Conservation (phyloP, 2,888 invertebrate genomes). For the Orchestes rusci region DNA sequence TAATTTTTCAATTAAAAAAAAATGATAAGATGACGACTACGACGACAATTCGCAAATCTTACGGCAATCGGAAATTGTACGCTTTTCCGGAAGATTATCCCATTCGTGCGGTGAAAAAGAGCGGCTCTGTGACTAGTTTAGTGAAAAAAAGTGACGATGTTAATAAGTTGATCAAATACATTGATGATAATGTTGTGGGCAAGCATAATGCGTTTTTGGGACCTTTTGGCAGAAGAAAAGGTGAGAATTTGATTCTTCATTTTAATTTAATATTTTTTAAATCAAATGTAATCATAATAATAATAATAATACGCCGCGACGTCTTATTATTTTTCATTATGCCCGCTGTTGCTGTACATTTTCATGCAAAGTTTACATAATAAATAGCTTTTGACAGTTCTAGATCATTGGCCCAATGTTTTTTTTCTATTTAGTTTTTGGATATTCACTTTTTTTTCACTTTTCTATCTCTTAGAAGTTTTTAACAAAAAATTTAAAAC, state of each 20-base stretch:
- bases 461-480: too few species aligned
- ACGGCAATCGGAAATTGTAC: slow-evolving; percentile 42
- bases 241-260: too few species aligned
- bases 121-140: slow-evolving; percentile 36
- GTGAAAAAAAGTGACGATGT: slow-evolving; percentile 54
- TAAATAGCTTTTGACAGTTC: too few species aligned
- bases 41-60: slow-evolving; percentile 43
- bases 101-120: slow-evolving; percentile 39
- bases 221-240: slow-evolving; percentile 76
- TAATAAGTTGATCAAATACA: slow-evolving; percentile 65
- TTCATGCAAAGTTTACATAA: too few species aligned
- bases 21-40: slow-evolving; percentile 41
- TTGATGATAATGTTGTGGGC: slow-evolving; percentile 75
- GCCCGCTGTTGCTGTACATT: too few species aligned
- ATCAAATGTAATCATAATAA: not conserved
- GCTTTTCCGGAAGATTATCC: slow-evolving; percentile 43
- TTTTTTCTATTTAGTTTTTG: too few species aligned
- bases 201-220: slow-evolving; percentile 74
- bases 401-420: too few species aligned
- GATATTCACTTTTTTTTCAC: too few species aligned
- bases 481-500: too few species aligned
- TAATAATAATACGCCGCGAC: not conserved
- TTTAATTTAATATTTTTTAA: too few species aligned
- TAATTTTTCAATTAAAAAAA: too few species aligned
- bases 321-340: too few species aligned